These are phyloP conservation scores for Berghia stephanieae DNA, from an alignment of 1,140 invertebrate species.

Conservation along the genomic window DNA sequence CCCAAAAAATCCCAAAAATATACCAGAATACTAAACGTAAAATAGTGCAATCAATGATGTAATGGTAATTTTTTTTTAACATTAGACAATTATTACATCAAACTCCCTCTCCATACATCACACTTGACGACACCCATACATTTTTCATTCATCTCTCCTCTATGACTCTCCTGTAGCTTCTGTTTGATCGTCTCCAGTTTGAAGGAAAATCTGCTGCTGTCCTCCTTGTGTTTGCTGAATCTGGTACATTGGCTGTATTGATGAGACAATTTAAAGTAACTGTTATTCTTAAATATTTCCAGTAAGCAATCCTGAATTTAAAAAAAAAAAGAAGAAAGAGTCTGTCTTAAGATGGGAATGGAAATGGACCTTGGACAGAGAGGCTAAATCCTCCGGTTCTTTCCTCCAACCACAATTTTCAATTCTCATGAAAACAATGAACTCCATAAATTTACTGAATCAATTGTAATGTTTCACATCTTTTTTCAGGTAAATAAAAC, in stretches of 20 bases:
- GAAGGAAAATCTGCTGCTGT: slow-evolving; percentile 55
- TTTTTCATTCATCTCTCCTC: too few species aligned
- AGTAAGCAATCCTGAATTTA: background rate
- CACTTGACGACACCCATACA: too few species aligned
- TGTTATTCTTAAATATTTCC: background rate
- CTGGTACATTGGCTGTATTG: slow-evolving; percentile 52
- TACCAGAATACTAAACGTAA: too few species aligned
- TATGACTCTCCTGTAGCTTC: slow-evolving; percentile 42
- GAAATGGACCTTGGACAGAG: background rate
- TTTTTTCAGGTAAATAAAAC: too few species aligned
- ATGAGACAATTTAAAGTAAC: slow-evolving; percentile 7
- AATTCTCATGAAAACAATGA: background rate
- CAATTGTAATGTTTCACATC: too few species aligned
- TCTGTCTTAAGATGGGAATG: background rate
- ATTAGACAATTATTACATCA: too few species aligned
- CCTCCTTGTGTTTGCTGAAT: slow-evolving; percentile 48
- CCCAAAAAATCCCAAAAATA: too few species aligned
- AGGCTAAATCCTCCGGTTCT: background rate
- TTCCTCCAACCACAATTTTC: background rate
- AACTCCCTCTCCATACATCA: too few species aligned
- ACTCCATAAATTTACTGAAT: too few species aligned
- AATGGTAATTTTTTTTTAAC: too few species aligned
- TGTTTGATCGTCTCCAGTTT: slow-evolving; percentile 42
- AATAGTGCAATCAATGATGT: too few species aligned
- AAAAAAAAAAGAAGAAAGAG: background rate